Evolutionary conservation across 2,888 invertebrate species (phyloP).

Genomic region (Tupiocoris notatus): DNA sequence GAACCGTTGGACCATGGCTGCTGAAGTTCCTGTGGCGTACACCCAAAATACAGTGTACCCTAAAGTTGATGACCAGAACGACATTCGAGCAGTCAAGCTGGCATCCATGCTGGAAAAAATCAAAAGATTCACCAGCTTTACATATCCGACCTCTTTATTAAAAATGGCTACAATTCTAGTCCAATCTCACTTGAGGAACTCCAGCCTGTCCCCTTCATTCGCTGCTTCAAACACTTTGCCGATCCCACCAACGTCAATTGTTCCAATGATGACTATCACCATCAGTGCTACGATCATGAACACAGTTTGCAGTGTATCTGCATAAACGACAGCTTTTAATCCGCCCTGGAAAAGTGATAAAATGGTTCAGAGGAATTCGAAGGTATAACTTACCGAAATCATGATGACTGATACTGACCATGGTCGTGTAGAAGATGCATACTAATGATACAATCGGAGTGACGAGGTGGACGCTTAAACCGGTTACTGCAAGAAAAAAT

Average conservation of each 20-base stretch:
- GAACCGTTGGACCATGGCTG: slow-evolving; percentile 62
- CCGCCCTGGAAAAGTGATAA: slow-evolving; percentile 70
- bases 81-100: slow-evolving; percentile 59
- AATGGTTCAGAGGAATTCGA: no score
- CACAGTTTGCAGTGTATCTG: slow-evolving; percentile 71
- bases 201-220: slow-evolving; percentile 62
- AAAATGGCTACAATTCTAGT: no score
- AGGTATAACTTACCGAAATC: no score
- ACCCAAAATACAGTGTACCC: slow-evolving; percentile 64
- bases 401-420: slow-evolving; percentile 62
- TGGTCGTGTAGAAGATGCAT: slow-evolving; percentile 90
- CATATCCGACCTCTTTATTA: no score
- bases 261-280: slow-evolving; percentile 65
- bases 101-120: slow-evolving; percentile 49
- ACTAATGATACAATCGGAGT: slow-evolving; percentile 77
- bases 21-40: slow-evolving; percentile 59
- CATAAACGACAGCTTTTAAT: slow-evolving; percentile 77
- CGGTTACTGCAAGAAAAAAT: slow-evolving; percentile 65
- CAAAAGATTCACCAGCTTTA: no score
- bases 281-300: slow-evolving; percentile 71
- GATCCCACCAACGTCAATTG: slow-evolving; percentile 65
- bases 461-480: slow-evolving; percentile 74
- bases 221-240: slow-evolving; percentile 63
- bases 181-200: slow-evolving; percentile 67
- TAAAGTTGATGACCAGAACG: slow-evolving; percentile 73